phyloP scores from a whole-genome alignment of 92 coral and sea anemone genomes.

The Siderastrea radians region DNA sequence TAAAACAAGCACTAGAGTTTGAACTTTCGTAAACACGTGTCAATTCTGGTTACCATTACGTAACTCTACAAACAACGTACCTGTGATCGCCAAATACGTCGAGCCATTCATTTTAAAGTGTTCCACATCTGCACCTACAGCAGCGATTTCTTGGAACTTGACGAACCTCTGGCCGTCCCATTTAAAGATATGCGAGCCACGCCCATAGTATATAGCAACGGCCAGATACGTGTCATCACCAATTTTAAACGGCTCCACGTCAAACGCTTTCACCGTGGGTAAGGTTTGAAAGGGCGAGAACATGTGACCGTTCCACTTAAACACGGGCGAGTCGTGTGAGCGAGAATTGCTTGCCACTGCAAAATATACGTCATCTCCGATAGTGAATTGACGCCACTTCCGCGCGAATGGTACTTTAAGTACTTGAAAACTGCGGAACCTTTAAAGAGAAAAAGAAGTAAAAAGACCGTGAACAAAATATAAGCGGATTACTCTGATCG shows the following conservation, averaged over 20 bases:
- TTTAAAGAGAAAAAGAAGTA: slow-evolving; percentile 1
- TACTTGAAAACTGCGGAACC: slow-evolving; percentile 84
- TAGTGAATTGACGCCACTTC: slow-evolving; percentile 87
- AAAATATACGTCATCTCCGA: slow-evolving; percentile 81
- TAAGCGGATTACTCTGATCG: not conserved
- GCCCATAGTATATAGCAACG: slow-evolving; percentile 83
- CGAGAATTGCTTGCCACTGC: slow-evolving; percentile 89
- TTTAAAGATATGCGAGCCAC: slow-evolving; percentile 83
- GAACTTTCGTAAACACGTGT: no score
- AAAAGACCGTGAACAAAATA: not conserved
- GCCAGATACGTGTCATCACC: slow-evolving; percentile 80
- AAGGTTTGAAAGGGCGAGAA: slow-evolving; percentile 80
- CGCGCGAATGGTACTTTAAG: slow-evolving; percentile 83
- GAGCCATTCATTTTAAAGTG: slow-evolving; percentile 78
- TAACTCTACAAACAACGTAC: slow-evolving; percentile 30
- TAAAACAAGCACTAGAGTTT: no score
- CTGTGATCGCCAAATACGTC: slow-evolving; percentile 84
- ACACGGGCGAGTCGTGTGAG: slow-evolving; percentile 79
- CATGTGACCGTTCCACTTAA: slow-evolving; percentile 81
- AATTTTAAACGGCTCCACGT: slow-evolving; percentile 85
- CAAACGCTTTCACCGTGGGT: slow-evolving; percentile 80
- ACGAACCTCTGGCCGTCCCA: slow-evolving; percentile 89
- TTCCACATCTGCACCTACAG: slow-evolving; percentile 91
- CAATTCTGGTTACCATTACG: not conserved
- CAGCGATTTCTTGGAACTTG: slow-evolving; percentile 81